Evolutionary conservation across 2,113 vertebrate species (phyloP), one percentile per base, ranked within the genome.

Genomic region (Trichomycterus rosablanca): DNA sequence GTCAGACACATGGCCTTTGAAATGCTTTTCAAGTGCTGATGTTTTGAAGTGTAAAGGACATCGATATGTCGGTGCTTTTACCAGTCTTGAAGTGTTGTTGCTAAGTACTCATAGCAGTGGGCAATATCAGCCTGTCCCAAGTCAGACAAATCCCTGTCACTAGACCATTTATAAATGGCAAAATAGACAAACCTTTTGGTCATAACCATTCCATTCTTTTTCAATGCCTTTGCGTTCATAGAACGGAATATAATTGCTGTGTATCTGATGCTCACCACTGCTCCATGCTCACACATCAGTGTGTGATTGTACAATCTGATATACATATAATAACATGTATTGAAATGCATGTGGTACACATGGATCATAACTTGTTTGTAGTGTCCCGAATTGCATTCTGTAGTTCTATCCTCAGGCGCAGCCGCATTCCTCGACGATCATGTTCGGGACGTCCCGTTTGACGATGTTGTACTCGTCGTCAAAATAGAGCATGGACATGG

Each of bases 401-500:
- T 40, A n/a, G 26, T 23, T 11, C 12, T n/a, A 39, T 10, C 69
- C 68, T 98, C 94, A 99, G 70, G 95, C 93, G 2, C 97, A 99
- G 78, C 95, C 97, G 15, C 97, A 99, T 85, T 99, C 97, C 82
- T 99, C 97, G 88, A 99, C 97, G 14, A 99, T 98, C 97, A 99
- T 99, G 84, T 99, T 99, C 84, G 95, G 93, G 74, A 99, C 95
- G 7, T 99, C 97, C 72, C 93, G 88, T 83, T 99, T 99, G 68
- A 99, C 93, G 20, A 99, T 98, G 89, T 97, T 99, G 86, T 97
- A 97, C 76, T 98, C 95, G 19, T 99, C 97, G 10, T 99, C 97
- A n/a, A 98, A 98, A 89, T 99, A 99, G 67, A 99, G 90, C 97
- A 99, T 97, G 76, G 97, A 99, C 93, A 99, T 99, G 70, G 95